These are phyloP conservation scores for Rhinoderma darwinii DNA, from an alignment of 2,113 vertebrate genomes.

Conservation along the genomic window DNA sequence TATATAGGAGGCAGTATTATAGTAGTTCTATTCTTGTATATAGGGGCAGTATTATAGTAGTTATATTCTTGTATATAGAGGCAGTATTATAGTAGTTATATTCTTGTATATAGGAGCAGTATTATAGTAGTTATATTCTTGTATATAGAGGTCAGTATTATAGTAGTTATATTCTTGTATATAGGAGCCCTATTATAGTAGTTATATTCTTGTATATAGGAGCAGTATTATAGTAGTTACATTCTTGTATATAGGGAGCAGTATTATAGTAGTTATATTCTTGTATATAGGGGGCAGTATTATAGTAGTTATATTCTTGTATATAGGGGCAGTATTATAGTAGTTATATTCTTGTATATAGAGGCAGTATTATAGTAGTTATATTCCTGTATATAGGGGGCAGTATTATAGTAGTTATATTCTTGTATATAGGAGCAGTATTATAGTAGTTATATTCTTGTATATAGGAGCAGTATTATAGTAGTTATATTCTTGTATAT, in stretches of 20 bases:
- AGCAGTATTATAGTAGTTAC: neutral
- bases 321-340: neutral
- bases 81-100: no score
- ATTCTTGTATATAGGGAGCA: no score
- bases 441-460: neutral
- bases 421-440: neutral
- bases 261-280: no score
- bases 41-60: no score
- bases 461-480: neutral
- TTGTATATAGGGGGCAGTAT: no score
- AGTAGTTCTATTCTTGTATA: no score
- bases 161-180: neutral
- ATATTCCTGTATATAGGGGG: neutral
- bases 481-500: neutral
- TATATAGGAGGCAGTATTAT: no score
- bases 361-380: neutral
- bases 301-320: neutral
- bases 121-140: constrained; percentile 4
- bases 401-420: neutral
- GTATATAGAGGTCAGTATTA: neutral
- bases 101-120: no score
- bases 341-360: neutral
- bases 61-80: no score
- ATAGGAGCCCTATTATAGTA: neutral
- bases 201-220: neutral